phyloP scores from a whole-genome alignment of 1,140 invertebrate species.

The Polypedilum vanderplanki region DNA sequence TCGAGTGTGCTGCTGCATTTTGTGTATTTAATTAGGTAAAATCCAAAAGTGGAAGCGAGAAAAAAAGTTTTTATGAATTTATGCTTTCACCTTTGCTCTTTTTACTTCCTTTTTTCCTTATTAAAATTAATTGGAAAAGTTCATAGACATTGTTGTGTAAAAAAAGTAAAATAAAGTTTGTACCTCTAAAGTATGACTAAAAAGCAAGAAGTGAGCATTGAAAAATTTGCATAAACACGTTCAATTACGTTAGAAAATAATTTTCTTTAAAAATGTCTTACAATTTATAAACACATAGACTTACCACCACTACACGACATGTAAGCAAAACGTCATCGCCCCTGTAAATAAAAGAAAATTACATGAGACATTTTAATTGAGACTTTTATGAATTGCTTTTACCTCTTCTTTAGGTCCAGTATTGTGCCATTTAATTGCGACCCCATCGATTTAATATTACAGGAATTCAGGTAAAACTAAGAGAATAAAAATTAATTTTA shows the following conservation, averaged over 20 bases:
- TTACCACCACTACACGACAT: constrained; percentile 47
- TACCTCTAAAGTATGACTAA: no score
- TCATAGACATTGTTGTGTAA: background rate
- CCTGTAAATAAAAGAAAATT: background rate
- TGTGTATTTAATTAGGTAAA: background rate
- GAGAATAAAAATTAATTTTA: background rate
- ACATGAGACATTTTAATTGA: constrained; percentile 34
- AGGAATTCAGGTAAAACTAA: constrained; percentile 70
- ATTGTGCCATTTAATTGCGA: constrained; percentile 56
- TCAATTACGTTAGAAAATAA: no score
- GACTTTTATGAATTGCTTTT: background rate
- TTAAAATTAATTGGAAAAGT: constrained; percentile 8
- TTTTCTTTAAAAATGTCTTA: no score
- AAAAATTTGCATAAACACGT: no score
- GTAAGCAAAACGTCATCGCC: constrained; percentile 47
- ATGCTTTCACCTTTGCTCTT: background rate
- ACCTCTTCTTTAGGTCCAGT: constrained; percentile 64
- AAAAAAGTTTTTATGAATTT: background rate
- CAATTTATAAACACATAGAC: constrained; percentile 19
- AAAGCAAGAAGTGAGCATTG: no score
- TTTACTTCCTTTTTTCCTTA: background rate
- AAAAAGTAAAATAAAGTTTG: background rate
- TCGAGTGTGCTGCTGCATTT: background rate
- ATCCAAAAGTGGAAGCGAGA: background rate
- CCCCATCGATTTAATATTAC: constrained; percentile 66